Base-by-base conservation (phyloP, 2,113 vertebrate genomes). In the Gopherus flavomarginatus region DNA sequence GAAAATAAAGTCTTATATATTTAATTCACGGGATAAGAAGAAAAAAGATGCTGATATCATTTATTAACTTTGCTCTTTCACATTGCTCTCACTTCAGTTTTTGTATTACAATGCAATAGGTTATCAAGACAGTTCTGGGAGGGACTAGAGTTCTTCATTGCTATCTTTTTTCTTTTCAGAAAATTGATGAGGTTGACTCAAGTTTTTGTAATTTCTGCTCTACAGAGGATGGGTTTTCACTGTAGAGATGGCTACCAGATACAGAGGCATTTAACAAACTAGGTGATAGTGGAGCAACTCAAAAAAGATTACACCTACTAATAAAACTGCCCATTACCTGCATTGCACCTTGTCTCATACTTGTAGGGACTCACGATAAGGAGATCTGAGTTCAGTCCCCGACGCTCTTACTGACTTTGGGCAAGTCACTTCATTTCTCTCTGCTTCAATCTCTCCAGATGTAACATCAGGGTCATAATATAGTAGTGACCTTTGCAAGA, bases 21-120 rank as follows among this genome's bases (percentile, higher is more conserved):
- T 77, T 84, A 11, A 79, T 90, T 59, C 6, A n/a, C 42, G 1
- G 22, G 65, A 89, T 79, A 27, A 81, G 59, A 91, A 24, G n/a
- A 53, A 54, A 12, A 83, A 54, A 49, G 5, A 8, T 19, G 8
- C 22, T 35, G 47, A 14, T 22, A 14, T 29, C 6, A 31, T 9
- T 88, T 42, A 19, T 9, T 85, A 10, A 14, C 75, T 27, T 52
- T 87, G 80, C 42, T n/a, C 72, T 1, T 1, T 5, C 0, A 1
- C 4, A 4, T 35, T 92, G 93, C 87, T 78, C n/a, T 42, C 52
- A 8, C 57, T 19, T 47, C 14, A 75, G 6, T 2, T 85, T 91
- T 87, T 85, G 2, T 31, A 49, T 85, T 50, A 87, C 0, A 0
- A 4, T 47, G 21, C 13, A 47, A 27, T 8, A 85, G 14, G 14